Base-by-base conservation (phyloP, 2,113 vertebrate species). In the Pelodiscus sinensis region DNA sequence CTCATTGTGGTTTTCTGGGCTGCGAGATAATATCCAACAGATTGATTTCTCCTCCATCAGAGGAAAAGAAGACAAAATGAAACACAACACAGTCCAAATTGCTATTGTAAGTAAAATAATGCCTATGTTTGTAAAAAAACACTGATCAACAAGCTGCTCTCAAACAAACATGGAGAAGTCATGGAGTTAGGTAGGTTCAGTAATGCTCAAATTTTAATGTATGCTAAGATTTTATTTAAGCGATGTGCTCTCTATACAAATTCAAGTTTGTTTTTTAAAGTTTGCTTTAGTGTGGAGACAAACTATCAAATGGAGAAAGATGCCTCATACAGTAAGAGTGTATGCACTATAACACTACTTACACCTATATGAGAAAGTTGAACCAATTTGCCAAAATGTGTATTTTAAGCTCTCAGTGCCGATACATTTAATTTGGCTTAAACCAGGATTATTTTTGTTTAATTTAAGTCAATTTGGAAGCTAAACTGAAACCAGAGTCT, bases 111-210 rank as follows among this genome's bases (percentile, higher is more conserved):
- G 92, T 91, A 73, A 94, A 92, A 90, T 77, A 88, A 91, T 85
- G 89, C 92, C 93, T 91, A 92, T 86, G 89, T 96, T 90, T 90
- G 78, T 25, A 71, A 93, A 94, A 88, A 88, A 80, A 93, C 71
- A 88, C 94, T 94, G 82, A 93, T 38, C 90, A 56, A 84, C 84
- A 79, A 88, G 60, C 91, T 31, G 88, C 90, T 84, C 92, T 93
- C 88, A 82, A 5, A 13, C 54, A 44, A 90, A 86, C 93, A 88
- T 85, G 54, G 89, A 88, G 44, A 38, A 27, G 82, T 38, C 55
- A 71, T 1, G 50, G 92, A 65, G 84, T 82, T 15, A 4, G 75
- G 88, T 52, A 10, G 79, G 90, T n/a, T 44, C 22, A 25, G 24
- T 27, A 44, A 75, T 13, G n/a, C 52, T 85, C 82, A 16, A 21